Conservation (phyloP, 2,888 invertebrate species). For the Perizoma affinitatum region DNA sequence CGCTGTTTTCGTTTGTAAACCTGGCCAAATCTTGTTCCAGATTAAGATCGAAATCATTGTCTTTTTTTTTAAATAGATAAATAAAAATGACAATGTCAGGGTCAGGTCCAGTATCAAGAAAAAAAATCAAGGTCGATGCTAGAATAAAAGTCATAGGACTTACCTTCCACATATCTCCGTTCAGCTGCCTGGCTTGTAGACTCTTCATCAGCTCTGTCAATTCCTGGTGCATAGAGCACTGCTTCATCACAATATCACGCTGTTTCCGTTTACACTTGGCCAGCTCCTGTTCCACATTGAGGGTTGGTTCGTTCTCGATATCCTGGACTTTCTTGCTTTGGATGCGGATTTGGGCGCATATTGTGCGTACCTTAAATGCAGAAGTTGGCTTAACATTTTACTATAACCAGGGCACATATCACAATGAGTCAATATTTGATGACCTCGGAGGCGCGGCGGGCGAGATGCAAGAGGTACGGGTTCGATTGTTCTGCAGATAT, state of each 20-base stretch:
- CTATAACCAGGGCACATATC: no score
- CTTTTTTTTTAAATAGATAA: no score
- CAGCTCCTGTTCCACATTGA: constrained; percentile 60
- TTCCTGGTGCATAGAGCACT: constrained; percentile 57
- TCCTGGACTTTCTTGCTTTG: constrained; percentile 61
- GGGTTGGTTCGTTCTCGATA: constrained; percentile 58
- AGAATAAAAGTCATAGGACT: constrained; percentile 14
- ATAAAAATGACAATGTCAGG: no score
- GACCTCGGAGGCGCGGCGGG: no score
- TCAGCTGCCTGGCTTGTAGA: constrained; percentile 51
- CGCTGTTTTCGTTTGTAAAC: no score
- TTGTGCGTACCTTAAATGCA: constrained; percentile 58
- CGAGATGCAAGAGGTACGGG: no score
- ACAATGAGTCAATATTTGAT: no score
- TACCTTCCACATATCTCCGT: constrained; percentile 64
- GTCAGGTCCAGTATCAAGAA: not conserved
- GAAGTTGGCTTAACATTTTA: no score
- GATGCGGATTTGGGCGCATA: constrained; percentile 60
- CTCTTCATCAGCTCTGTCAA: constrained; percentile 44
- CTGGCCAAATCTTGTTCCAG: no score
- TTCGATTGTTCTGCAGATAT: no score
- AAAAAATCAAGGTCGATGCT: not conserved
- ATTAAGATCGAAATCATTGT: no score
- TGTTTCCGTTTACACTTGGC: constrained; percentile 48
- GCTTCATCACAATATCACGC: constrained; percentile 55